These are phyloP conservation scores for Silvanus unidentatus DNA, from an alignment of 2,888 invertebrate genomes.

Conservation along the genomic window DNA sequence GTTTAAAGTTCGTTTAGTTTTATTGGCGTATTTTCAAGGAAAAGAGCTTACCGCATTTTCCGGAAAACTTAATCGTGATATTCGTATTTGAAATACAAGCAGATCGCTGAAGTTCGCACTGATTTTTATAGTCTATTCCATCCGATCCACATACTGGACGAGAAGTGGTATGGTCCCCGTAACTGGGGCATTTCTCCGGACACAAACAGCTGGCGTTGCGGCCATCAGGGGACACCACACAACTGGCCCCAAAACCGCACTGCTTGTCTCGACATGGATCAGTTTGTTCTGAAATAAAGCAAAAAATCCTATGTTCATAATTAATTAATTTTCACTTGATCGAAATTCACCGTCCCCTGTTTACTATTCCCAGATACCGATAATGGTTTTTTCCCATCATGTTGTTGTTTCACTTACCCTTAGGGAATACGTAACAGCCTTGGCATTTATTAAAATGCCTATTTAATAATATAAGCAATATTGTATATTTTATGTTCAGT, in stretches of 20 bases:
- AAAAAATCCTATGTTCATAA: slow-evolving; percentile 7
- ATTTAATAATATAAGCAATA: slow-evolving; percentile 2
- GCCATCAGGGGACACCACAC: slow-evolving; percentile 63
- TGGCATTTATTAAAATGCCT: slow-evolving; percentile 12
- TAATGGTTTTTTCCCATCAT: no score
- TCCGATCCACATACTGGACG: slow-evolving; percentile 78
- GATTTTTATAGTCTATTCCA: slow-evolving; percentile 76
- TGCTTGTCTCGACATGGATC: slow-evolving; percentile 66
- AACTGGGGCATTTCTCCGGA: slow-evolving; percentile 70
- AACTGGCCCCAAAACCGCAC: slow-evolving; percentile 66
- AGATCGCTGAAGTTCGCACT: slow-evolving; percentile 75
- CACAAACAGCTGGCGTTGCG: slow-evolving; percentile 71
- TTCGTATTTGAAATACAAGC: slow-evolving; percentile 71
- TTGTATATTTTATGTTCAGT: slow-evolving; percentile 7
- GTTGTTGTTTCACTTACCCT: slow-evolving; percentile 35
- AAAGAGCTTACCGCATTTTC: slow-evolving; percentile 73
- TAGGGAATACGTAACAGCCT: slow-evolving; percentile 52
- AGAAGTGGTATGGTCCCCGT: slow-evolving; percentile 76
- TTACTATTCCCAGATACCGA: no score
- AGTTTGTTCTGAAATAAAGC: slow-evolving; percentile 53
- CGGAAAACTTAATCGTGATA: slow-evolving; percentile 74
- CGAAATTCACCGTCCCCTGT: no score
- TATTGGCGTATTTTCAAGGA: not conserved
- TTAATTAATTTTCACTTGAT: no score
- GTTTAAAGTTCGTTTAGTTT: slow-evolving; percentile 11